Evolutionary conservation across 2,113 vertebrate genomes (phyloP), one percentile per base, ranked within the genome.

Genomic region (Oxyura jamaicensis): DNA sequence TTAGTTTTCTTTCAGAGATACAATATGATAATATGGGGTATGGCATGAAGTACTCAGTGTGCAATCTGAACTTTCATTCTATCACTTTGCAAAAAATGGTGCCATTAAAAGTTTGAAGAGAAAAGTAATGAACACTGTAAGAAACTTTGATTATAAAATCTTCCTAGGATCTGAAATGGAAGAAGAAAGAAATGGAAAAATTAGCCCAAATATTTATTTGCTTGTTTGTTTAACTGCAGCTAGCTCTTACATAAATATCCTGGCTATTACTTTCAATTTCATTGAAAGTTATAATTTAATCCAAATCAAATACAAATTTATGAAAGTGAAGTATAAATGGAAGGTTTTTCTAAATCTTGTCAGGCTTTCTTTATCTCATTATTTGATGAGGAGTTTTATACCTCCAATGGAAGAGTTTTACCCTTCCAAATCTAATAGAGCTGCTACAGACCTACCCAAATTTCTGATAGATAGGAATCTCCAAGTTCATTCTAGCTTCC

Each of bases 1-100:
- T 96, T 91, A 74, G 72, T 62, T 63, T 89, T 29, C 18, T 88
- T 85, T 77, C 52, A 58, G 76, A 63, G 44, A 50, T 56, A 53
- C 29, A 83, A 28, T 44, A 35, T 83, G 46, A 18, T 88, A 63
- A 77, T 83, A 96, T 63, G 1, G 71, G 33, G 22, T 42, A 71
- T 56, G 73, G 36, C 11, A 48, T 59, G 46, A 94, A 88, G 26
- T 75, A 31, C 80, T 85, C 31, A 68, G 18, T 90, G 52, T 88
- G 72, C 62, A 79, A 11, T 67, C 36, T 91, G 42, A 91, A 84
- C 50, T 90, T 88, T 28, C 28, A 80, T 74, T 78, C 66, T 88
- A 72, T 46, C 67, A n/a, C 21, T 82, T 88, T 48, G 23, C 8
- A 73, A 81, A 86, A 91, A 91, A 39, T 26, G 7, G 2, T 80